These are phyloP conservation scores for Leptogaster cylindrica DNA, from an alignment of 2,888 invertebrate species.

Conservation along the genomic window DNA sequence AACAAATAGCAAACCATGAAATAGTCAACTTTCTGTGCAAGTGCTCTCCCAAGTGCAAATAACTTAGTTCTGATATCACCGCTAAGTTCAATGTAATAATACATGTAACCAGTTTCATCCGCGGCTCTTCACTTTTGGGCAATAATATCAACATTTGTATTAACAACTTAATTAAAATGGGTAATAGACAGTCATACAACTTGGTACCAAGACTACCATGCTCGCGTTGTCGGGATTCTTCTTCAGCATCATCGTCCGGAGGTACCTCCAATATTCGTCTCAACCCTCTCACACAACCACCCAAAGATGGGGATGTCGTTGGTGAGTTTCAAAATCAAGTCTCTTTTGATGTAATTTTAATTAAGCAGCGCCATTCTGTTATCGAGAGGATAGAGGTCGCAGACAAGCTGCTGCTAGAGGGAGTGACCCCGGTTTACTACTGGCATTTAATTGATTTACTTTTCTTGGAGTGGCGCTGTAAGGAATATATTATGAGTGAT, in stretches of 20 bases:
- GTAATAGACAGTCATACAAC: slow-evolving; percentile 11
- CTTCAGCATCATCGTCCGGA: slow-evolving; percentile 5
- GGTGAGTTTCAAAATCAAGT: slow-evolving; percentile 13
- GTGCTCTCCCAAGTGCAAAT: not conserved
- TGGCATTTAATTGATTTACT: too few species aligned
- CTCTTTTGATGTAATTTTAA: too few species aligned
- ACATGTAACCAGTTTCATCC: not conserved
- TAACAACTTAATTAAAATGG: slow-evolving; percentile 4
- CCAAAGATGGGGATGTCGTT: not conserved
- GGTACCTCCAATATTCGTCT: slow-evolving; percentile 2
- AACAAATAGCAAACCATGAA: not conserved
- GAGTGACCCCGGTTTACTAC: too few species aligned
- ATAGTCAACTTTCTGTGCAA: slow-evolving; percentile 1
- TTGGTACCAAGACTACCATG: slow-evolving; percentile 4
- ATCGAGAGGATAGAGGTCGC: too few species aligned
- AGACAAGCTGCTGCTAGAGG: too few species aligned
- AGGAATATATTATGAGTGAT: too few species aligned
- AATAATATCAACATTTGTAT: not conserved
- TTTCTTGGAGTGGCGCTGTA: too few species aligned
- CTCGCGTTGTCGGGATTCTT: not conserved
- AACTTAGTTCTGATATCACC: not conserved
- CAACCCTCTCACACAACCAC: not conserved
- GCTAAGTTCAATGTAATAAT: not conserved
- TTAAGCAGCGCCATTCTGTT: too few species aligned
- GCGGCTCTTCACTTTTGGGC: not conserved